These are phyloP conservation scores for Aleiodes sp. DNA, from an alignment of 1,140 invertebrate genomes.

Conservation along the genomic window DNA sequence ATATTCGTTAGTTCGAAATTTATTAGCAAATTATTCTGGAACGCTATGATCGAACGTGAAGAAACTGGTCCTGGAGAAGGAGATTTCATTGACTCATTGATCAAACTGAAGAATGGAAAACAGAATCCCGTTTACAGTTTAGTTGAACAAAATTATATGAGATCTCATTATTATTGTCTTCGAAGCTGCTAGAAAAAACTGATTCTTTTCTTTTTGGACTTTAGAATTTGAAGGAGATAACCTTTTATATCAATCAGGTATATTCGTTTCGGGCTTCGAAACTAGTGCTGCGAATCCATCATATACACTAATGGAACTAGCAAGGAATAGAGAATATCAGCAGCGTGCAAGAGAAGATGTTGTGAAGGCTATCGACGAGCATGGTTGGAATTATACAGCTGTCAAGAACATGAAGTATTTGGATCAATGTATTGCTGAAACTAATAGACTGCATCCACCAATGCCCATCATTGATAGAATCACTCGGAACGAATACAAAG, in stretches of 20 bases:
- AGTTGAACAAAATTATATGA: too few relatives aligned
- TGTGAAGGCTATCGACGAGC: constrained; percentile 54
- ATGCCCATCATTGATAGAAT: constrained; percentile 69
- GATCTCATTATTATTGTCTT: background rate
- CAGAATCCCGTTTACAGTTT: constrained; percentile 37
- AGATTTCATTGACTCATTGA: constrained; percentile 43
- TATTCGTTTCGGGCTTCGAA: constrained; percentile 69
- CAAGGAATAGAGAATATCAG: constrained; percentile 47
- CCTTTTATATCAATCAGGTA: constrained; percentile 49
- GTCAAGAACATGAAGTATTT: constrained; percentile 58
- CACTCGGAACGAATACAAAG: constrained; percentile 60
- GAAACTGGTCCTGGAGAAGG: constrained; percentile 39
- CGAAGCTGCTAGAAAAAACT: background rate
- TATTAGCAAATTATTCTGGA: constrained; percentile 44
- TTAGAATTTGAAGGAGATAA: constrained; percentile 47
- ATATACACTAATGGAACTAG: constrained; percentile 62
- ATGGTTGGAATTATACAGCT: constrained; percentile 51
- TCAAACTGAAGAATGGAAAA: constrained; percentile 45
- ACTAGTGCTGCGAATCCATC: constrained; percentile 66
- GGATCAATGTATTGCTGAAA: constrained; percentile 52
- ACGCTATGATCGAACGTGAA: constrained; percentile 40
- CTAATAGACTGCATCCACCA: constrained; percentile 70
- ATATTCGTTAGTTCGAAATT: constrained; percentile 19
- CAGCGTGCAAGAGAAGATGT: constrained; percentile 70
- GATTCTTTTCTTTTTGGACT: background rate